phyloP scores from a whole-genome alignment of 2,797 vertebrate genomes.

The Martes flavigula region DNA sequence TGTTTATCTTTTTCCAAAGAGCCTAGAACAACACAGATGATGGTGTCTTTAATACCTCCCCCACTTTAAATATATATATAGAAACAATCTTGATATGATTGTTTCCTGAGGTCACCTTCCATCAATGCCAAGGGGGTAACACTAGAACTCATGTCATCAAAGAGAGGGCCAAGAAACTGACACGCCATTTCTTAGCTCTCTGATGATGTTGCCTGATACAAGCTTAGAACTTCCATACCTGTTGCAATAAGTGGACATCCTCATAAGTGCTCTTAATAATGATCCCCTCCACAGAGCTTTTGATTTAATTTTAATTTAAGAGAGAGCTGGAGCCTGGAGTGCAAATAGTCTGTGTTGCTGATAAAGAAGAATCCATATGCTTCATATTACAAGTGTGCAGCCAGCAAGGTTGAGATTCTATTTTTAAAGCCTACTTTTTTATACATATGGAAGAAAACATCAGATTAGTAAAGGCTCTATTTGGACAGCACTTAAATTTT shows the following conservation, averaged over 20 bases:
- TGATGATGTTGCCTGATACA: not conserved
- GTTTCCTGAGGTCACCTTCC: not conserved
- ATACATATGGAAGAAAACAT: not conserved
- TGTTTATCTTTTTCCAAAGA: not conserved
- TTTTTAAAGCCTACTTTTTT: not conserved
- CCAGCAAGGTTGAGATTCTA: not conserved
- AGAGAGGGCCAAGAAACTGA: not conserved
- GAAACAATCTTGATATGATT: not conserved
- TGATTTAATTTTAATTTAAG: not conserved
- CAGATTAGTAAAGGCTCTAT: not conserved
- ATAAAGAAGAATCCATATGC: not conserved
- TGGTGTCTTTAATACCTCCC: not conserved
- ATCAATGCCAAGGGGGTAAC: not conserved
- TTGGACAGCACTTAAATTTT: slow-evolving; percentile 7
- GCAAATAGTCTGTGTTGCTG: not conserved
- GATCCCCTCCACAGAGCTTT: not conserved
- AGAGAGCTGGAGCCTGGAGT: not conserved
- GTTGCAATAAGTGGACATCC: not conserved
- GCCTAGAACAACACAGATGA: not conserved
- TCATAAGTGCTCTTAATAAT: not conserved
- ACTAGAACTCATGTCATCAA: not conserved
- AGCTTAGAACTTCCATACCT: not conserved
- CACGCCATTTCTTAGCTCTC: not conserved
- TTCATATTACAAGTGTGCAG: not conserved
- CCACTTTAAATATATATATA: not conserved